Evolutionary conservation across 2,888 invertebrate species (phyloP), one percentile per base, ranked within the genome.

Genomic region (Diarsia brunnea): DNA sequence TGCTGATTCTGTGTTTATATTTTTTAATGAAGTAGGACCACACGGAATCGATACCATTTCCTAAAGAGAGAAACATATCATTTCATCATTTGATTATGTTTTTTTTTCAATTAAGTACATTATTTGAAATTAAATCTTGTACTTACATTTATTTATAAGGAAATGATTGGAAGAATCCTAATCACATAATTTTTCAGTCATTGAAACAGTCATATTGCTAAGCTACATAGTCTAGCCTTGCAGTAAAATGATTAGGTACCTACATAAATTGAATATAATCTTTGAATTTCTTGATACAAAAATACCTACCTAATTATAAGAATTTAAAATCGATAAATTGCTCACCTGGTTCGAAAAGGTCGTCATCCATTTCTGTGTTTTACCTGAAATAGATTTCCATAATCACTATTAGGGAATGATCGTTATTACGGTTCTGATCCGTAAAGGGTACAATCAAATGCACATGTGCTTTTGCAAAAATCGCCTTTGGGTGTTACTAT

Each of bases 271-370:
- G 19, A 49, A 43, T 43, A 49, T 61, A 14, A 53, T 24, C 14
- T 16, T 45, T 47, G 14, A 64, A 65, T 55, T 27, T 19, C 27
- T n/a, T 27, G 19, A 60, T 19, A 43, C 27, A 43, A 21, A 21
- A 49, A 10, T 16, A 49, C 12, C 14, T 12, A 14, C 24, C 27
- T 43, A 61, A 2, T 3, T 19, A 43, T 1, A 51, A 51, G 11
- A n/a, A 73, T 49, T 43, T 74, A 12, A 31, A n/a, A 31, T 51
- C 24, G 43, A 21, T 51, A 69, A 55, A 69, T 60, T 58, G 60
- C 31, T 75, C 51, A 75, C 75, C 75, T 38, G 75, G 69, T 60
- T 77, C 75, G 10, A 31, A 49, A 31, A 43, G 68, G 49, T 75
- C 75, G 24, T 76, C 75, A 21, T 77, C 75, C 75, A 75, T 75